These are phyloP conservation scores for Pilophorus perplexus DNA, from an alignment of 2,888 invertebrate genomes.

Conservation along the genomic window DNA sequence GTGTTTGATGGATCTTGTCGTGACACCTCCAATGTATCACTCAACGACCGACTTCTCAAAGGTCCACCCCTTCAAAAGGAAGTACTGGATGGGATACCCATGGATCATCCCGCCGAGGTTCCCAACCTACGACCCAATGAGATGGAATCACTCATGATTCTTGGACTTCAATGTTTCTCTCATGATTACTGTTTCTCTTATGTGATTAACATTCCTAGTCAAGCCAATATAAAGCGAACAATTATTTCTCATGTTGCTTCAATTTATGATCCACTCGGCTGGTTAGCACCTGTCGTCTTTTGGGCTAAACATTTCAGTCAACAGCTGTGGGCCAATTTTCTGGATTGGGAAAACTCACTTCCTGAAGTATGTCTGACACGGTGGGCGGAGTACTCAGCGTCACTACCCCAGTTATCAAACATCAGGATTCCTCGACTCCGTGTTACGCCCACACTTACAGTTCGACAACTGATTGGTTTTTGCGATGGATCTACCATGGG, in stretches of 20 bases:
- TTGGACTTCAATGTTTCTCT: slow-evolving; percentile 2
- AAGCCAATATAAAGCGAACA: background rate
- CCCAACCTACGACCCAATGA: background rate
- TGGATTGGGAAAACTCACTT: slow-evolving; percentile 13
- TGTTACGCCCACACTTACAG: background rate
- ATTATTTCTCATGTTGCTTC: background rate
- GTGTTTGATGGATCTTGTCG: too few relatives aligned
- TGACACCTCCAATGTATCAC: too few relatives aligned
- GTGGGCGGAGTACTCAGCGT: slow-evolving; percentile 21
- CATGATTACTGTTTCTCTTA: background rate
- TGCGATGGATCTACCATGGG: slow-evolving; percentile 5
- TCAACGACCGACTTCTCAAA: too few relatives aligned
- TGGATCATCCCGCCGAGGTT: background rate
- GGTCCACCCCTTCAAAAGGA: too few relatives aligned
- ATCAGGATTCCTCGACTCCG: slow-evolving; percentile 2
- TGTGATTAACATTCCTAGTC: background rate
- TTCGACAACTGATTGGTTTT: background rate
- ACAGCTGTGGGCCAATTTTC: background rate
- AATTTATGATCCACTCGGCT: background rate
- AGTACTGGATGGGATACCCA: background rate
- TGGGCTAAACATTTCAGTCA: background rate
- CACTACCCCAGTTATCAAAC: background rate
- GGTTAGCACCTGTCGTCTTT: background rate
- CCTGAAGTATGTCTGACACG: background rate
- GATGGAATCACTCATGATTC: background rate